These are phyloP conservation scores for Athalia circularis DNA, from an alignment of 2,888 invertebrate genomes.

Conservation along the genomic window DNA sequence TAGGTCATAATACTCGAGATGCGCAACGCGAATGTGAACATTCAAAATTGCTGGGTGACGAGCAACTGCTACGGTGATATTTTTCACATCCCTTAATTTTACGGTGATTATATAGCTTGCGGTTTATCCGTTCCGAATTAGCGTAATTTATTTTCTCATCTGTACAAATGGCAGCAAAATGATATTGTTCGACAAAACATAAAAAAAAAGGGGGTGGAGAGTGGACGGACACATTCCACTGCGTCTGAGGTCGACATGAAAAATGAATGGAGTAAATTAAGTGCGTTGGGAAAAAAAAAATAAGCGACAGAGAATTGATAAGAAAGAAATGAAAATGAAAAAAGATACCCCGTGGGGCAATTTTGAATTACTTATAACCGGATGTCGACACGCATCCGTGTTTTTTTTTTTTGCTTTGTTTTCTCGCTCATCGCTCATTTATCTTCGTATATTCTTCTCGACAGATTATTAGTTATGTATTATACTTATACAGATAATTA, in stretches of 20 bases:
- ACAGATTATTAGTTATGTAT: neutral
- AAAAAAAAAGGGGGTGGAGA: neutral
- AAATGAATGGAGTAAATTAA: neutral
- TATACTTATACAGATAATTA: neutral
- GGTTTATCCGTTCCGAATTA: too few relatives aligned
- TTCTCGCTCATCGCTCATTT: neutral
- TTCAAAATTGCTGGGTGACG: too few relatives aligned
- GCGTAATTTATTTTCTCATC: too few relatives aligned
- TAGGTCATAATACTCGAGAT: too few relatives aligned
- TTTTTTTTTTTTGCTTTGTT: neutral
- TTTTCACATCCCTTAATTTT: too few relatives aligned
- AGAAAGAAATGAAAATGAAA: neutral
- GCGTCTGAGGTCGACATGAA: neutral
- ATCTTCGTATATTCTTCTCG: neutral
- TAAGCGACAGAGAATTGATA: neutral
- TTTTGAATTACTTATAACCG: conserved; percentile 33
- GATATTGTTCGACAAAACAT: too few relatives aligned
- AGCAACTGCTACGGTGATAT: too few relatives aligned
- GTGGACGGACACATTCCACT: too few relatives aligned
- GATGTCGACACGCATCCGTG: neutral
- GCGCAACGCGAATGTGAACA: too few relatives aligned
- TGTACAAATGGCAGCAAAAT: too few relatives aligned
- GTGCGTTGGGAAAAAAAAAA: neutral
- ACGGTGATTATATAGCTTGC: too few relatives aligned
- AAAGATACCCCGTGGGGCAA: neutral